These are phyloP conservation scores for Zaprionus taronus DNA, from an alignment of 1,140 invertebrate species.

Conservation along the genomic window DNA sequence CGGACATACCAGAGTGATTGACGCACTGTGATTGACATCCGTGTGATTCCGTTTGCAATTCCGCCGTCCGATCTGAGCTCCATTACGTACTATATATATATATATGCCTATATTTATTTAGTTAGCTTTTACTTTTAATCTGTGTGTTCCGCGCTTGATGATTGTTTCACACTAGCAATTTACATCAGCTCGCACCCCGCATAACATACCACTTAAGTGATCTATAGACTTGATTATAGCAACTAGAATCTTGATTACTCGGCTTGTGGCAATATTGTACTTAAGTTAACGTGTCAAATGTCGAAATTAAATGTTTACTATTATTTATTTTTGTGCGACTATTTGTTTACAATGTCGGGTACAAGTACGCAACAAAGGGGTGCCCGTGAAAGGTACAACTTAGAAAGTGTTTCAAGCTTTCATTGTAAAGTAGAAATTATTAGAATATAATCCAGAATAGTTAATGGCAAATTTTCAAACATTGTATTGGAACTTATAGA, in stretches of 20 bases:
- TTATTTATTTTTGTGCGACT: not conserved
- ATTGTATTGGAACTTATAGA: too few species aligned
- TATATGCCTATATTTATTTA: slow-evolving; percentile 36
- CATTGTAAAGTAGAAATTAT: too few species aligned
- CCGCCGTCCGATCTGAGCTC: slow-evolving; percentile 42
- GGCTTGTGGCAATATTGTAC: slow-evolving; percentile 14
- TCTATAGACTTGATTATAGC: slow-evolving; percentile 16
- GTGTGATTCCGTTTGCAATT: not conserved
- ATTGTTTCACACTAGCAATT: slow-evolving; percentile 14
- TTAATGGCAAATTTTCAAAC: too few species aligned
- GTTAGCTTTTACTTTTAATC: slow-evolving; percentile 37
- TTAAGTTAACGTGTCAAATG: slow-evolving; percentile 17
- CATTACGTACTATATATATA: not conserved
- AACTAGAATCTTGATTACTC: slow-evolving; percentile 1
- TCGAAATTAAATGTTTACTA: slow-evolving; percentile 22
- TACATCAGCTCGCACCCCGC: slow-evolving; percentile 9
- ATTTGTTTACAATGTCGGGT: not conserved
- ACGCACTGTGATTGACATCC: slow-evolving; percentile 7
- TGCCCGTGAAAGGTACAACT: too few species aligned
- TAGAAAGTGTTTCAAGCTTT: too few species aligned
- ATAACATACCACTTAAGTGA: not conserved
- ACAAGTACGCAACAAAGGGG: too few species aligned
- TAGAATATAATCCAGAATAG: too few species aligned
- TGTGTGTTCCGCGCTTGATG: slow-evolving; percentile 1
- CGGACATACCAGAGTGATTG: slow-evolving; percentile 70